These are phyloP conservation scores for Drosophila recens DNA, from an alignment of 2,888 invertebrate species.

Conservation along the genomic window DNA sequence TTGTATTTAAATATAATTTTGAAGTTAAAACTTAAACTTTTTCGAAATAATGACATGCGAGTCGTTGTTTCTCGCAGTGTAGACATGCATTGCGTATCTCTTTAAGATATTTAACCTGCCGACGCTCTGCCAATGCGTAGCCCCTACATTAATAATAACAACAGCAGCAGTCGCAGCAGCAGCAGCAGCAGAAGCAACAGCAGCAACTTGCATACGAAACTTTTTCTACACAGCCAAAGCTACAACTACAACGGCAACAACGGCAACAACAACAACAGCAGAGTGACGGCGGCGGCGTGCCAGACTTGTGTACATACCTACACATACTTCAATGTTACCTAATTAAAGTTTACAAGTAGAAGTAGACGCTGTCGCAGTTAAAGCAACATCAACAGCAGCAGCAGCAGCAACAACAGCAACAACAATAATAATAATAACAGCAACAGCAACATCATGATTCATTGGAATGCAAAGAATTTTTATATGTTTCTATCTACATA, in stretches of 20 bases:
- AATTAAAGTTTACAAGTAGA: conserved; percentile 77
- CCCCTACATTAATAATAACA: conserved; percentile 62
- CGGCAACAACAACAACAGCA: neutral
- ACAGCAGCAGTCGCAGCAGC: conserved; percentile 20
- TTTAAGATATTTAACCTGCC: conserved; percentile 56
- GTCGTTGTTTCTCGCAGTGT: conserved; percentile 40
- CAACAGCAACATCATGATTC: conserved; percentile 69
- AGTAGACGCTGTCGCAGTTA: conserved; percentile 68
- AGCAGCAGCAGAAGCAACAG: neutral
- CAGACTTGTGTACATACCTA: conserved; percentile 65
- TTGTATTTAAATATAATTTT: too few species aligned
- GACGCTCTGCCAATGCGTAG: conserved; percentile 37
- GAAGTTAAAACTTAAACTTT: neutral
- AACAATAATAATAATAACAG: conserved; percentile 45
- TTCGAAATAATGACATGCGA: neutral
- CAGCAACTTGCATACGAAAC: conserved; percentile 62
- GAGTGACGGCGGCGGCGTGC: conserved; percentile 42
- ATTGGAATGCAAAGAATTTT: conserved; percentile 79
- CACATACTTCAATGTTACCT: conserved; percentile 78
- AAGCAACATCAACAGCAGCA: conserved; percentile 50
- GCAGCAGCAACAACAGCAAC: conserved; percentile 38
- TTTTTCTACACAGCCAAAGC: conserved; percentile 34
- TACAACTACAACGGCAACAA: conserved; percentile 6
- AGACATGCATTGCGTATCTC: conserved; percentile 52
- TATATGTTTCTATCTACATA: conserved; percentile 74